Conservation (phyloP, 2,888 invertebrate species). For the Nipponacmea schrenckii region DNA sequence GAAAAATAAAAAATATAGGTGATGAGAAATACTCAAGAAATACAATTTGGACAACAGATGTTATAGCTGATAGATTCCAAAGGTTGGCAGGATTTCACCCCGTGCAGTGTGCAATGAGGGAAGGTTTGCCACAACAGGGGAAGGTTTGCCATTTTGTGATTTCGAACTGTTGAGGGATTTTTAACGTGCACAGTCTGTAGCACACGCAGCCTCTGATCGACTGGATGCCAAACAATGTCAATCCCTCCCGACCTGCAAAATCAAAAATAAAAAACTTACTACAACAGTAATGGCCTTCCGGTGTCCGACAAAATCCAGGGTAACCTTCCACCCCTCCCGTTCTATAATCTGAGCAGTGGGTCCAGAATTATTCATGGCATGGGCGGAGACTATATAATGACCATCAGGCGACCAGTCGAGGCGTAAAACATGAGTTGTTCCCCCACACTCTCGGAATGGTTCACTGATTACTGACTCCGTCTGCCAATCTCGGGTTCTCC, state of each 20-base stretch:
- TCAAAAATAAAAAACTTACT: conserved; percentile 43
- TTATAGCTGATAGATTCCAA: too few relatives aligned
- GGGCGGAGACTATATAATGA: conserved; percentile 94
- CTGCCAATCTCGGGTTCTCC: conserved; percentile 96
- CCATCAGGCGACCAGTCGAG: conserved; percentile 98
- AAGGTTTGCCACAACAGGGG: too few relatives aligned
- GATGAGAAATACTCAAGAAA: too few relatives aligned
- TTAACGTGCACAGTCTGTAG: too few relatives aligned
- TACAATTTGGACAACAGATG: too few relatives aligned
- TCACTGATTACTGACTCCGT: conserved; percentile 87
- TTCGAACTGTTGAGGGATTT: background rate
- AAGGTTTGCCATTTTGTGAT: background rate
- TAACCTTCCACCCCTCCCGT: conserved; percentile 84
- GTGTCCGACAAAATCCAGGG: conserved; percentile 98
- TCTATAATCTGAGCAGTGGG: conserved; percentile 95
- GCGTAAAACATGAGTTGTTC: conserved; percentile 91
- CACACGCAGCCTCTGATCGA: too few relatives aligned
- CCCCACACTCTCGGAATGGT: conserved; percentile 87
- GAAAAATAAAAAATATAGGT: conserved; percentile 63
- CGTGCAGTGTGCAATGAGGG: too few relatives aligned
- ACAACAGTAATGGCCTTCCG: conserved; percentile 96
- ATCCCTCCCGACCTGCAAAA: too few relatives aligned
- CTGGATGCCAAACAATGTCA: too few relatives aligned
- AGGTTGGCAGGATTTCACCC: too few relatives aligned
- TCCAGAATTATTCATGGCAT: conserved; percentile 98